Evolutionary conservation across 2,888 invertebrate genomes (phyloP), one percentile per base, ranked within the genome.

Genomic region (Ophion ventricosus): DNA sequence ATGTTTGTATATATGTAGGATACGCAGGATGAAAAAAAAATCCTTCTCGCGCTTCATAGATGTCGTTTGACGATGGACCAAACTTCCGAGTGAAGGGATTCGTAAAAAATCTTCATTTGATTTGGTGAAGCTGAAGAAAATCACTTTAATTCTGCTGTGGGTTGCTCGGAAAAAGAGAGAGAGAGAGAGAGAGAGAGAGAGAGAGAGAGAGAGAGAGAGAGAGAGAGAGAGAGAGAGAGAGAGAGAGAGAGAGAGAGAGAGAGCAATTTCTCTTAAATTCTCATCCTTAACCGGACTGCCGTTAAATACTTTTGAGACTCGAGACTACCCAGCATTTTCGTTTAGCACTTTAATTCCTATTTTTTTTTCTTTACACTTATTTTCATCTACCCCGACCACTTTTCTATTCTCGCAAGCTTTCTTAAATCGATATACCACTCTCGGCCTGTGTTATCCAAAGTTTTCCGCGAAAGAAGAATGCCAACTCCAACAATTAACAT

Each of bases 251-350:
- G 0, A 40, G 25, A 43, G 25, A 11, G 29, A 23, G 20, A 35
- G 64, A 56, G 11, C 29, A 54, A 3, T 56, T 73, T 67, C 84
- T 79, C 81, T 81, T 81, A 78, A 84, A 75, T 81, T 78, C 74
- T 78, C 84, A 81, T 78, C 81, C 70, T 29, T 57, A n/a, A 66
- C 26, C 59, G 59, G 75, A 81, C 78, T 66, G 74, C 75, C 84
- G 84, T 84, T 84, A 84, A 84, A 84, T 84, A 82, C 81, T 79
- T 79, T 76, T 70, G 70, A 72, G 78, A 78, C 75, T 81, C 79
- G 61, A 75, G 82, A 84, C 82, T 84, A 82, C 82, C 75, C 75
- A 66, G 75, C 66, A 79, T 84, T 82, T 82, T 79, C 66, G 43
- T 84, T 75, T 66, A 23, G 35, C 73, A 69, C 70, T 70, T 77